These are phyloP conservation scores for Astreopora myriophthalma DNA, from an alignment of 64 coral and sea anemone genomes.

Conservation along the genomic window DNA sequence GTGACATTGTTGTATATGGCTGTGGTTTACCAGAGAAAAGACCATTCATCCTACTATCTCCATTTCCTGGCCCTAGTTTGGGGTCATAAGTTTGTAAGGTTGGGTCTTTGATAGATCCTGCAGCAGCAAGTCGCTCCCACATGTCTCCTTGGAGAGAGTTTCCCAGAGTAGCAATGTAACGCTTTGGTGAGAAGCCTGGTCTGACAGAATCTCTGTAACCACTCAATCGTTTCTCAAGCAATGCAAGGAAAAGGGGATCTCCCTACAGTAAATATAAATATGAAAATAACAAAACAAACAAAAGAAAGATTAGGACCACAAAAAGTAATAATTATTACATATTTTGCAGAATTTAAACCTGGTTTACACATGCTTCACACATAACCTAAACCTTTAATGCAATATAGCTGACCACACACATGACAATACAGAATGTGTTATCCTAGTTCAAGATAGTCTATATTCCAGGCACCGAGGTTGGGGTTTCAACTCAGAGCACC, in stretches of 20 bases:
- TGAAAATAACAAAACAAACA: not conserved
- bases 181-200: conserved; percentile 96
- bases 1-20: conserved; percentile 97
- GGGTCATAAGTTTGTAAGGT: conserved; percentile 37
- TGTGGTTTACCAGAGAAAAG: conserved; percentile 82
- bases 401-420: no score
- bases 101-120: conserved; percentile 78
- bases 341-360: no score
- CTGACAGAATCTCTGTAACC: conserved; percentile 72
- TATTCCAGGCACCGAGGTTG: no score
- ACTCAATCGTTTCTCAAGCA: conserved; percentile 79
- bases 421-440: no score
- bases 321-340: not conserved
- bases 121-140: conserved; percentile 77
- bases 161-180: conserved; percentile 88
- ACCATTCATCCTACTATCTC: not conserved
- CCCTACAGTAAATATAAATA: conserved; percentile 31
- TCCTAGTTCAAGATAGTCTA: no score
- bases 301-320: not conserved
- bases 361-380: no score
- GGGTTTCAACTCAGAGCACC: no score
- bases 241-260: conserved; percentile 85
- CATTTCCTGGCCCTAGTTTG: conserved; percentile 25
- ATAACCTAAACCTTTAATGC: no score
- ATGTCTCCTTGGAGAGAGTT: conserved; percentile 72